Evolutionary conservation across 2,113 vertebrate genomes (phyloP), one percentile per base, ranked within the genome.

Genomic region (Pipa parva): DNA sequence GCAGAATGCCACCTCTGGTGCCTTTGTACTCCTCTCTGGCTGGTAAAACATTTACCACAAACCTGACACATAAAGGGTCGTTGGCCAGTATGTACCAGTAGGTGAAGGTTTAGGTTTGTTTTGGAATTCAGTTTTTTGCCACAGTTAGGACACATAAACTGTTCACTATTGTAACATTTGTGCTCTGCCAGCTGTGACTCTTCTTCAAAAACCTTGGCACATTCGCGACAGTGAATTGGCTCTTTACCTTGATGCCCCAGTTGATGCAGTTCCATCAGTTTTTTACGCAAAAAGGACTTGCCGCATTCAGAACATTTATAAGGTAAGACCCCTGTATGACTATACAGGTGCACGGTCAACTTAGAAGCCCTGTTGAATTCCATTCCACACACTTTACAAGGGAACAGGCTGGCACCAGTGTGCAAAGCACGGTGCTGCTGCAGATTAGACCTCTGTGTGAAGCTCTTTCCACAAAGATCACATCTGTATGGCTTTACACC

Each of bases 361-460:
- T 89, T 92, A 39, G 83, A 81, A 1, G 91, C 81, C 2, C 88
- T 87, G 22, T 84, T 80, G 0, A 93, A 95, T 4, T 86, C 79
- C 1, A 87, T 84, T 0, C 85, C 80, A 64, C 90, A 92, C 69
- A 89, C 84, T 0, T 83, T 80, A 68, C 91, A 92, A 22, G 76
- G 58, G 22, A 80, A 79, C 2, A 79, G 76, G 15, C 57, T 55
- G 0, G 80, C 52, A 0, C 68, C 75, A 0, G 75, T 74, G 77
- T 95, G 92, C 42, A 95, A 83, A 54, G 89, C 77, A 3, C 89
- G 87, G 73, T 94, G 94, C 72, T 95, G 93, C 8, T 90, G 91
- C 3, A 97, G 87, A 69, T 95, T 97, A 33, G 93, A 94, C 3
- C 87, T 90, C 79, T 95, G 93, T 0, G 92, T 92, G 77, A 95